These are phyloP conservation scores for Zapornia atra DNA, from an alignment of 2,113 vertebrate genomes.

Conservation along the genomic window DNA sequence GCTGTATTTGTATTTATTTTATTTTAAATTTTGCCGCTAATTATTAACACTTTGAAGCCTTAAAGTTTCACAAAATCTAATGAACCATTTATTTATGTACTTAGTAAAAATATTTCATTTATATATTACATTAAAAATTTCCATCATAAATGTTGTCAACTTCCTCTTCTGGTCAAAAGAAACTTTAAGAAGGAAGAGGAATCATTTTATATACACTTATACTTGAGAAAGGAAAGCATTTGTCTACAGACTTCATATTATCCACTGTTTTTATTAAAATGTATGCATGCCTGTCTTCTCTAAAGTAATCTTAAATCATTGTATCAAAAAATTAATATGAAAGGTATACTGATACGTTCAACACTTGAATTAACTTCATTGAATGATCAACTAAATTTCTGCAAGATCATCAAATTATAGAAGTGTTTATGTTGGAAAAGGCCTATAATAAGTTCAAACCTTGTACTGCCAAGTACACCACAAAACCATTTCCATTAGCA, in stretches of 20 bases:
- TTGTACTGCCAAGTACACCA: no score
- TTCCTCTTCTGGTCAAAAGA: neutral
- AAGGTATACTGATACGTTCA: rapidly evolving
- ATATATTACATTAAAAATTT: neutral
- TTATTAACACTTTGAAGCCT: neutral
- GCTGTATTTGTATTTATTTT: neutral
- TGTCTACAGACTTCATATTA: neutral
- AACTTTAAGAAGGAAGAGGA: neutral
- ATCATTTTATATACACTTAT: neutral
- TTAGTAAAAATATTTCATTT: neutral
- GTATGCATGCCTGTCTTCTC: neutral
- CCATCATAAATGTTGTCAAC: neutral
- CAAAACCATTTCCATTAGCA: no score
- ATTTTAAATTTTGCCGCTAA: neutral
- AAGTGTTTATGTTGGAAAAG: no score
- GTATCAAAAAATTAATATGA: neutral
- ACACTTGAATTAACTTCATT: neutral
- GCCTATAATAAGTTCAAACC: no score
- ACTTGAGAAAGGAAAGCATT: neutral
- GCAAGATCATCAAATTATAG: no score
- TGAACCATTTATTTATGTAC: neutral
- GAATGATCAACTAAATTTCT: neutral
- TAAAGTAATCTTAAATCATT: neutral
- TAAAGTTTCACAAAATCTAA: neutral
- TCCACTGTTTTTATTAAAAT: neutral